These are phyloP conservation scores for Nemurella pictetii DNA, from an alignment of 2,888 invertebrate species.

Conservation along the genomic window DNA sequence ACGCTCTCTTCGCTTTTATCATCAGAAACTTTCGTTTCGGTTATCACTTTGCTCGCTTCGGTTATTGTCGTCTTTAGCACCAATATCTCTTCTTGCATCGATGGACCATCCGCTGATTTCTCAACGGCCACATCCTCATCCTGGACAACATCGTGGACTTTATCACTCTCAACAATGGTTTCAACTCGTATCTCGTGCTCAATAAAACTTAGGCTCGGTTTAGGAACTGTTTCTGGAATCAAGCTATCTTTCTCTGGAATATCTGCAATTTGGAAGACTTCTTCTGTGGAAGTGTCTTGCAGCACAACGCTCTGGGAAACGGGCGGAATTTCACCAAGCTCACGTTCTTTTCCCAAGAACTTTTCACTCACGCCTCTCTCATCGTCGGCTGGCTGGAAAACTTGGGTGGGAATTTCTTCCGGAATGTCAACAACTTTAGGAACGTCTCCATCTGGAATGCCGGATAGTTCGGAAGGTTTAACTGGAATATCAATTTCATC, in stretches of 20 bases:
- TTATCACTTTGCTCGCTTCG: not conserved
- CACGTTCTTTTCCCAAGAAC: not conserved
- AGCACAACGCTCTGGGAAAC: not conserved
- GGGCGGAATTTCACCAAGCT: not conserved
- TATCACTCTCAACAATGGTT: not conserved
- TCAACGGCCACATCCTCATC: constrained; percentile 4
- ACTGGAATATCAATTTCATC: not conserved
- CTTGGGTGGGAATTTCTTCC: constrained; percentile 8
- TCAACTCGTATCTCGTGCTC: not conserved
- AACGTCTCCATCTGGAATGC: not conserved
- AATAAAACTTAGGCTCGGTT: not conserved
- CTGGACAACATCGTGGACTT: not conserved
- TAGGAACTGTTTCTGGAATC: constrained; percentile 2
- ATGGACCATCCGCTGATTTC: not conserved
- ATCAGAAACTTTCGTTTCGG: not conserved
- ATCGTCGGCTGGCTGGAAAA: not conserved
- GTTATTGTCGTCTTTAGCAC: not conserved
- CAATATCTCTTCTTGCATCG: not conserved
- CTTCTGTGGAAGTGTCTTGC: not conserved
- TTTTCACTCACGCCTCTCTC: not conserved
- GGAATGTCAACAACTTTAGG: not conserved
- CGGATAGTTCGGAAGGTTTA: not conserved
- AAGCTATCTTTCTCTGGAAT: not conserved
- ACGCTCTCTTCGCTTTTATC: not conserved
- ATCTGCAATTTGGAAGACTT: constrained; percentile 15